Evolutionary conservation across 2,797 vertebrate genomes (phyloP).

Genomic region (Labeo calbasu): DNA sequence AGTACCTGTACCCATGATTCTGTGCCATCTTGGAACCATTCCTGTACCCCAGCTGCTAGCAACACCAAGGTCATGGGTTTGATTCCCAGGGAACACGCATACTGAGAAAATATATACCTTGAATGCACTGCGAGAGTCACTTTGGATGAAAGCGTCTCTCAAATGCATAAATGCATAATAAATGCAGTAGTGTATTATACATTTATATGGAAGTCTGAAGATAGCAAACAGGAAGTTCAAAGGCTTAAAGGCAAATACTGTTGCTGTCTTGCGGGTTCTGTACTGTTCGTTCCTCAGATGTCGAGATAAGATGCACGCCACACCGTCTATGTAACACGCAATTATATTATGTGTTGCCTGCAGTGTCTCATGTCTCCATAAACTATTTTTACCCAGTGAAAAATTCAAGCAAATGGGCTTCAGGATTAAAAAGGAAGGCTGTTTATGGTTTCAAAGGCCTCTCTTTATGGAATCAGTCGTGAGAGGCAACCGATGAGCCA

Average conservation of each 20-base stretch:
- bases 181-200: slow-evolving; percentile 29
- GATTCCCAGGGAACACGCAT: not conserved
- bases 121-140: slow-evolving; percentile 9
- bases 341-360: slow-evolving; percentile 33
- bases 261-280: slow-evolving; percentile 6
- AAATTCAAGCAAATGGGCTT: slow-evolving; percentile 36
- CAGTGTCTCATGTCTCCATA: slow-evolving; percentile 23
- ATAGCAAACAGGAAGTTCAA: slow-evolving; percentile 17
- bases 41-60: slow-evolving; percentile 19
- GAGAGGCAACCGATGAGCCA: slow-evolving; percentile 17
- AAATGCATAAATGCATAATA: slow-evolving; percentile 28
- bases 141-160: slow-evolving; percentile 12
- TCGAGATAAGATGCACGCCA: slow-evolving; percentile 16
- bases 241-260: slow-evolving; percentile 20
- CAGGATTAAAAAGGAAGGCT: slow-evolving; percentile 5
- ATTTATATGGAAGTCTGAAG: slow-evolving; percentile 32
- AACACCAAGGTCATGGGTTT: slow-evolving; percentile 29
- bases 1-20: not conserved
- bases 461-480: slow-evolving; percentile 20
- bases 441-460: slow-evolving; percentile 21
- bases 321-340: slow-evolving; percentile 11
- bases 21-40: slow-evolving; percentile 37
- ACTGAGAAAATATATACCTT: slow-evolving; percentile 5
- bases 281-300: slow-evolving; percentile 21
- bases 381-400: slow-evolving; percentile 36